phyloP scores from a whole-genome alignment of 1,140 invertebrate species.

The Delia radicum region DNA sequence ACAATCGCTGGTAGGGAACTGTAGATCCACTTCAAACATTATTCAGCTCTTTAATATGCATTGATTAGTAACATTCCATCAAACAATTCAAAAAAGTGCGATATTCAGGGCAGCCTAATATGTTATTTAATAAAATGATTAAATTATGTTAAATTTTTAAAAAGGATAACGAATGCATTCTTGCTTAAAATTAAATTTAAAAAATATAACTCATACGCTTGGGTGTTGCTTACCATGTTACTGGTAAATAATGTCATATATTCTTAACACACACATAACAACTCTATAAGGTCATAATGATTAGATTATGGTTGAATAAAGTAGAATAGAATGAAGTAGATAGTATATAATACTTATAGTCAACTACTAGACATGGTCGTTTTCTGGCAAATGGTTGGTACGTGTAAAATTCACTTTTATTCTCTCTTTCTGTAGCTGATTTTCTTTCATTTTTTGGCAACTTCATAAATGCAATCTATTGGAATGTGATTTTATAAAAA shows the following conservation, averaged over 20 bases:
- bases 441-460: slow-evolving; percentile 3
- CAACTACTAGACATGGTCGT: not conserved
- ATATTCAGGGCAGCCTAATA: too few species aligned
- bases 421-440: not conserved
- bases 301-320: slow-evolving; percentile 7
- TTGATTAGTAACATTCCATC: too few species aligned
- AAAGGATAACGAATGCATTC: too few species aligned
- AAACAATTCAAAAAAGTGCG: too few species aligned
- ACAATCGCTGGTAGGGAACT: too few species aligned
- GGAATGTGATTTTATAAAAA: slow-evolving; percentile 23
- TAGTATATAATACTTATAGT: not conserved
- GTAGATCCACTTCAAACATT: too few species aligned
- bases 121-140: too few species aligned
- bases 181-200: too few species aligned
- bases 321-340: not conserved
- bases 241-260: slow-evolving; percentile 10
- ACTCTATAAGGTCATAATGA: slow-evolving; percentile 18
- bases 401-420: slow-evolving; percentile 13
- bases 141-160: too few species aligned
- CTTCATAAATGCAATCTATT: slow-evolving; percentile 23
- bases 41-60: too few species aligned
- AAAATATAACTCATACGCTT: too few species aligned
- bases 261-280: not conserved
- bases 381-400: slow-evolving; percentile 15
- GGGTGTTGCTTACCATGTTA: too few species aligned